Evolutionary conservation across 2,113 vertebrate species (phyloP).

Genomic region (Ageneiosus marmoratus): DNA sequence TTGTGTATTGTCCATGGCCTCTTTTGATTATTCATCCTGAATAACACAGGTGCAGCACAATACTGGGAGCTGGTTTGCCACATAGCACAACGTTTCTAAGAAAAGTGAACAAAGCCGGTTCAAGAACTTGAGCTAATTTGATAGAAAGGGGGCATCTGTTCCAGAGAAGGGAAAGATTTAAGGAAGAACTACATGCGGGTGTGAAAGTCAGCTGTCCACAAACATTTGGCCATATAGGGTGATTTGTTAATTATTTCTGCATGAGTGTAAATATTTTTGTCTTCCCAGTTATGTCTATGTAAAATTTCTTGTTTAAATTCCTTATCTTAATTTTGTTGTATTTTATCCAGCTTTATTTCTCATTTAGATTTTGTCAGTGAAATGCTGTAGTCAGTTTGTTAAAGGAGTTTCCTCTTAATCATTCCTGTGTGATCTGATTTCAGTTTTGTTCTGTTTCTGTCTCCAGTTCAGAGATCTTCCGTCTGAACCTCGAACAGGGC

Average conservation of each 20-base stretch:
- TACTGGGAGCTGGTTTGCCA: too few species aligned
- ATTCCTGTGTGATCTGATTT: not conserved
- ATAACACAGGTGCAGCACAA: too few species aligned
- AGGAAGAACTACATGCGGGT: not conserved
- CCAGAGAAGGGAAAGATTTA: not conserved
- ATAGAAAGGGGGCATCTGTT: not conserved
- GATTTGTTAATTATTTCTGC: not conserved
- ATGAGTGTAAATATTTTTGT: not conserved
- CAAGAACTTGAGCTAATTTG: too few species aligned
- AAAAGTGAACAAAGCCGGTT: too few species aligned
- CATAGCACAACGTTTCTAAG: too few species aligned
- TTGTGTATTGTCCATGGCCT: too few species aligned
- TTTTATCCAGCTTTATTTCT: not conserved
- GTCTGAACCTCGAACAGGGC: conserved; percentile 94
- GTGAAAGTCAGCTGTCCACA: not conserved
- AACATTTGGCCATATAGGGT: not conserved
- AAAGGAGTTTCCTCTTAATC: not conserved
- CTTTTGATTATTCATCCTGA: too few species aligned
- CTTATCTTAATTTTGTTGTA: not conserved
- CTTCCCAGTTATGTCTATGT: not conserved
- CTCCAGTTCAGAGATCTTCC: conserved; percentile 88
- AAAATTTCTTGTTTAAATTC: too few species aligned
- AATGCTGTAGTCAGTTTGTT: not conserved
- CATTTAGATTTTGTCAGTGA: not conserved
- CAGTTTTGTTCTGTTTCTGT: conserved; percentile 14